A percentile compares a stretch with the other conserved stretches of the same genome.
phyloP scores from a whole-genome alignment of 2,797 vertebrate species.

The Merluccius polli region DNA sequence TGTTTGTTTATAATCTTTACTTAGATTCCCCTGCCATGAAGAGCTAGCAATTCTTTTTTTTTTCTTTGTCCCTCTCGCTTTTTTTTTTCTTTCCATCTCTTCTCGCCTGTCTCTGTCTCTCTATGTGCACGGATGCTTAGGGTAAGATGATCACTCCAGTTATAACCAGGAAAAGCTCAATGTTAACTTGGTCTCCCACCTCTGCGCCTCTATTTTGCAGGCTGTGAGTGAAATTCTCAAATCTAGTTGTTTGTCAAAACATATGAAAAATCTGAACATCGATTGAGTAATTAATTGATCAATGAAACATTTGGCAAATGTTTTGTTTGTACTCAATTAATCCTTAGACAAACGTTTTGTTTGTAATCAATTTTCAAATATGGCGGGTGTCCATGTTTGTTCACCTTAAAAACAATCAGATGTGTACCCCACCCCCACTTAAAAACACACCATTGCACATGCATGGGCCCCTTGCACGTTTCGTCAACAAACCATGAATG shows the following conservation, averaged over 20 bases:
- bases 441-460: not conserved
- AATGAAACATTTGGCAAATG: not conserved
- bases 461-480: not conserved
- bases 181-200: not conserved
- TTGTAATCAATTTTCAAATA: not conserved
- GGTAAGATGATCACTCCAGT: not conserved
- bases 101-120: not conserved
- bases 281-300: not conserved
- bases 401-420: not conserved
- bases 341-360: too few species aligned
- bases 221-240: not conserved
- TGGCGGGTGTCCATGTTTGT: not conserved
- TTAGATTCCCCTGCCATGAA: too few species aligned
- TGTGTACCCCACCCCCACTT: not conserved
- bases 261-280: not conserved
- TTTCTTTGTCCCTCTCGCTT: too few species aligned
- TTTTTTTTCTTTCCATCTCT: too few species aligned
- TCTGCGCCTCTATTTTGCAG: not conserved
- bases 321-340: not conserved
- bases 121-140: not conserved
- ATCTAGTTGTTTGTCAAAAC: not conserved
- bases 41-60: too few species aligned
- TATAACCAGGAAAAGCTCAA: not conserved
- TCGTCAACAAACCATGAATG: conserved; percentile 67
- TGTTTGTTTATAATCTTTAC: too few species aligned